These are phyloP conservation scores for Calephelis perditalis DNA, from an alignment of 2,888 invertebrate genomes.

Conservation along the genomic window DNA sequence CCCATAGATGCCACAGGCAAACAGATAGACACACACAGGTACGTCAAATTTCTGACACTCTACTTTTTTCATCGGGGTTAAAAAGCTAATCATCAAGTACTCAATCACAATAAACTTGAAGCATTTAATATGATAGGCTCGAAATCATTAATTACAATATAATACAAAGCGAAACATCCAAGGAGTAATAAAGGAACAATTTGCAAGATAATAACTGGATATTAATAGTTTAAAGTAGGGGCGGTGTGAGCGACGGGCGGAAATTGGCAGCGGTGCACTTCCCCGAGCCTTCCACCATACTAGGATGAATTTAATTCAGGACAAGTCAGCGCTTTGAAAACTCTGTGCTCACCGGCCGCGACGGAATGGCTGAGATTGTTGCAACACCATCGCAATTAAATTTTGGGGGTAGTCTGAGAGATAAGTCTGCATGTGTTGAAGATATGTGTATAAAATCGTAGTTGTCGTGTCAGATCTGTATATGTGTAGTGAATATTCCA, in stretches of 20 bases:
- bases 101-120: too few species aligned
- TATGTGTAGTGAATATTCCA: too few species aligned
- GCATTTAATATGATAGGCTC: neutral
- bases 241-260: constrained; percentile 48
- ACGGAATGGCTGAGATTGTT: neutral
- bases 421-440: too few species aligned
- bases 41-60: too few species aligned
- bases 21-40: too few species aligned
- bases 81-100: too few species aligned
- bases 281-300: constrained; percentile 17
- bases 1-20: too few species aligned
- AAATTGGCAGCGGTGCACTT: constrained; percentile 43
- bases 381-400: too few species aligned
- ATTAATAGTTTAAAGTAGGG: constrained; percentile 40
- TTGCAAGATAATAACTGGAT: constrained; percentile 32
- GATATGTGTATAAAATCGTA: too few species aligned
- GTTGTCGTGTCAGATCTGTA: too few species aligned
- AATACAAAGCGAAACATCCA: constrained; percentile 2
- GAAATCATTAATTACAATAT: constrained; percentile 1
- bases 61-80: too few species aligned
- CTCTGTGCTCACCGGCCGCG: constrained; percentile 8
- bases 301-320: neutral
- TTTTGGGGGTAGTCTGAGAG: too few species aligned
- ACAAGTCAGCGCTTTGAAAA: constrained; percentile 5
- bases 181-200: constrained; percentile 23